Conservation (phyloP, 1,140 invertebrate genomes). For the Dreissena rostriformis region DNA sequence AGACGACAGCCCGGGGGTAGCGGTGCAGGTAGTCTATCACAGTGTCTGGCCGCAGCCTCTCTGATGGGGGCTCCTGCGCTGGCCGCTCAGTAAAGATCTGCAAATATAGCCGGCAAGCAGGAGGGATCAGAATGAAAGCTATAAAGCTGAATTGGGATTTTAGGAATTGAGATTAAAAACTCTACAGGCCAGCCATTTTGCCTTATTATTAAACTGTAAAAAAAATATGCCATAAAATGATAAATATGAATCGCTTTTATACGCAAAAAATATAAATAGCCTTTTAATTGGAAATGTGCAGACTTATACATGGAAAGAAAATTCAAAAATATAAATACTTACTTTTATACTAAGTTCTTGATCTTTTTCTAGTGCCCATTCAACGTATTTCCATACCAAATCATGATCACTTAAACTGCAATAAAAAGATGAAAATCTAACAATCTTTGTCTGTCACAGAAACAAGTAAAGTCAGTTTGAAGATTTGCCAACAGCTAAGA, state of each 20-base stretch:
- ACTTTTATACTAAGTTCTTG: slow-evolving; percentile 80
- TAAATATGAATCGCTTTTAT: too few relatives aligned
- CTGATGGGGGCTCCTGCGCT: slow-evolving; percentile 72
- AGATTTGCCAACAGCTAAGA: too few relatives aligned
- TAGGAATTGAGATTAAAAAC: too few relatives aligned
- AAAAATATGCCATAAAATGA: too few relatives aligned
- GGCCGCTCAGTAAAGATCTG: slow-evolving; percentile 81
- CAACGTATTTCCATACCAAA: slow-evolving; percentile 82
- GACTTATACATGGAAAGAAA: too few relatives aligned
- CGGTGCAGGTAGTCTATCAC: slow-evolving; percentile 81
- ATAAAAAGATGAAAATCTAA: slow-evolving; percentile 45
- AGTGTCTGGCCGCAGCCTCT: slow-evolving; percentile 80
- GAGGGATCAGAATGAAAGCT: too few relatives aligned
- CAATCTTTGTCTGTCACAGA: not conserved
- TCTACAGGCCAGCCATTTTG: too few relatives aligned
- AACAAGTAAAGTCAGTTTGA: too few relatives aligned
- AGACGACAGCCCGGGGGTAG: slow-evolving; percentile 81
- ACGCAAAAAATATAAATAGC: too few relatives aligned
- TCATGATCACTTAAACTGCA: slow-evolving; percentile 79
- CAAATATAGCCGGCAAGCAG: slow-evolving; percentile 41
- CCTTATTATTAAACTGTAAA: too few relatives aligned
- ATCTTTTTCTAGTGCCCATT: slow-evolving; percentile 82
- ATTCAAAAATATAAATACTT: slow-evolving; percentile 5
- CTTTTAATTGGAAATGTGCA: too few relatives aligned
- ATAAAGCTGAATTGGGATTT: too few relatives aligned